Evolutionary conservation across 2,797 vertebrate genomes (phyloP), one percentile per base, ranked within the genome.

Genomic region (Echeneis naucrates): DNA sequence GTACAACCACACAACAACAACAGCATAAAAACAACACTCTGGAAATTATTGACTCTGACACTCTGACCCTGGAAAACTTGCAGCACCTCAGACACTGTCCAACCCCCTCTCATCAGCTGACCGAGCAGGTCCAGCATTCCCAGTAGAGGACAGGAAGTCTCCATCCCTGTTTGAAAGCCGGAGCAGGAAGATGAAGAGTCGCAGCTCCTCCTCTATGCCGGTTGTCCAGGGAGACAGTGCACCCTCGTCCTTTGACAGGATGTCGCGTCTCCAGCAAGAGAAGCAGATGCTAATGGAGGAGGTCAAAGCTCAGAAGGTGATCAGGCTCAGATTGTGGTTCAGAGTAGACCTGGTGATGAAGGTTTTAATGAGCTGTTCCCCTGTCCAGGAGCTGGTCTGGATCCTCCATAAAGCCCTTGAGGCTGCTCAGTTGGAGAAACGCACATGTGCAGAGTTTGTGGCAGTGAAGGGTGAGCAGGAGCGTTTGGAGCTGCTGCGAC

Each of bases 321-420:
- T 40, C 30, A 56, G 27, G 40, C 26, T 57, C 4, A 57, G 21
- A 56, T 27, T 16, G 27, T 17, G 16, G 16, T 42, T 42, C 17
- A 42, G 30, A 30, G 30, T 3, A 3, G 30, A 30, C 30, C 30
- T 6, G 3, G 6, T 30, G 30, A 30, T 30, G 30, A 30, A 30
- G 30, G 30, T 30, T n/a, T n/a, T 6, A 30, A 3, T 30, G 30
- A 30, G 30, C 30, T 30, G 30, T 30, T 6, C n/a, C n/a, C 30
- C 19, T 57, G 1, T 82, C 7, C 72, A 99, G 98, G 96, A 98
- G 82, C 88, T 98, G 81, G 97, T 98, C 27, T 95, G 92, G 88
- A 94, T 97, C 82, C 95, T 99, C 5, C 96, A 99, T 78, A 96
- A 96, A 86, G 95, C 96, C 0, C 85, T 99, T 81, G 97, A 98